These are phyloP conservation scores for Drosophila persimilis DNA, from an alignment of 1,140 invertebrate species.

Conservation along the genomic window DNA sequence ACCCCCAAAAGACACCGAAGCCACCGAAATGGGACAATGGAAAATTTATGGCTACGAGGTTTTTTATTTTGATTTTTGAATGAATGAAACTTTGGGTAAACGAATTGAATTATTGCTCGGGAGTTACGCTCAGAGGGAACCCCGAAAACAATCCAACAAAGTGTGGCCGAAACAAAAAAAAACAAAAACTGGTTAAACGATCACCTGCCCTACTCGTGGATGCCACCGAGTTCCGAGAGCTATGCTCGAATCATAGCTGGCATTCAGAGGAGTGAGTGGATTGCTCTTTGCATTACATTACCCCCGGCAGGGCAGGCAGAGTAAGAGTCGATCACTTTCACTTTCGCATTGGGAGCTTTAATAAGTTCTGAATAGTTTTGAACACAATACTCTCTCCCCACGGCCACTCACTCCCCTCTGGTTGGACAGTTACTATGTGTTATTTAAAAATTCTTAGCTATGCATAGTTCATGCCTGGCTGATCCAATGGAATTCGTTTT, in stretches of 20 bases:
- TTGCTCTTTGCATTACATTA: constrained; percentile 34
- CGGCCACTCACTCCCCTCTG: neutral
- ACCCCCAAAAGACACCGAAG: neutral
- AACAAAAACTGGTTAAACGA: constrained; percentile 40
- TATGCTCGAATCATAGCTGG: constrained; percentile 1
- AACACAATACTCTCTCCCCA: neutral
- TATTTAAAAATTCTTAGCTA: constrained; percentile 60
- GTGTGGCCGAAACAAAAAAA: neutral
- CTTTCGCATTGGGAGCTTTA: constrained; percentile 34
- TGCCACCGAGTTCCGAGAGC: constrained; percentile 21
- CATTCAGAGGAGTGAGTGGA: constrained; percentile 25
- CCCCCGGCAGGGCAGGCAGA: constrained; percentile 22
- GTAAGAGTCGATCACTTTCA: constrained; percentile 49
- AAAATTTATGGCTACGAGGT: constrained; percentile 50
- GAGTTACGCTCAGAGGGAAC: constrained; percentile 19
- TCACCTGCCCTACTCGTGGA: constrained; percentile 47
- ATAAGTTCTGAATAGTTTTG: constrained; percentile 11
- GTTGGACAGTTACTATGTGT: neutral
- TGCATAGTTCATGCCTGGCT: constrained; percentile 71
- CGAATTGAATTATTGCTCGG: constrained; percentile 39
- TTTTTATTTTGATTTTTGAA: constrained; percentile 19
- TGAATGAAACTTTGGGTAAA: constrained; percentile 46
- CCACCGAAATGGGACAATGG: constrained; percentile 45
- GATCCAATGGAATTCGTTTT: constrained; percentile 54
- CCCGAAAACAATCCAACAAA: constrained; percentile 12